Conservation (phyloP, 2,113 vertebrate genomes). For the Arizona elegans region DNA sequence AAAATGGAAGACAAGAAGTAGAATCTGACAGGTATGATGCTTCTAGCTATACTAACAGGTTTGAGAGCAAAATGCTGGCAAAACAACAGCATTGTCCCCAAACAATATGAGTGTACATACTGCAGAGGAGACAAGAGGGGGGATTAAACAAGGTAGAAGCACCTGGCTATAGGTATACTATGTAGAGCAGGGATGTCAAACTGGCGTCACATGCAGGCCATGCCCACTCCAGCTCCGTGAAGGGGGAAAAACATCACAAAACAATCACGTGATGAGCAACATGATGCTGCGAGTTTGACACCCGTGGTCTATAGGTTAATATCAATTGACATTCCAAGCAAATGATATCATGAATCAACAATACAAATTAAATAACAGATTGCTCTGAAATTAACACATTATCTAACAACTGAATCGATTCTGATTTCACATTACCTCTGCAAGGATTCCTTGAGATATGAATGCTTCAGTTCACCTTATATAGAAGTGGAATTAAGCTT, state of each 20-base stretch:
- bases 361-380: conserved; percentile 6
- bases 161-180: background rate
- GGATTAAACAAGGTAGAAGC: background rate
- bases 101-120: conserved; percentile 54
- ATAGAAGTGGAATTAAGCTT: background rate
- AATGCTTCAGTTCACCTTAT: background rate
- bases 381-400: background rate
- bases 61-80: conserved; percentile 55
- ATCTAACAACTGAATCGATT: conserved; percentile 34
- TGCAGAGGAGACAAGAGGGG: conserved; percentile 9
- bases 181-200: conserved; percentile 10
- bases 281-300: too few species aligned
- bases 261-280: too few species aligned
- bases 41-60: conserved; percentile 70
- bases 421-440: conserved; percentile 6
- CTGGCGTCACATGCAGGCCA: too few species aligned
- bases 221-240: too few species aligned
- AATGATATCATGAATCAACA: conserved; percentile 41
- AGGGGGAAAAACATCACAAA: too few species aligned
- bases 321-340: conserved; percentile 67
- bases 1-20: conserved; percentile 73
- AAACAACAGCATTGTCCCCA: conserved; percentile 57
- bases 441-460: background rate
- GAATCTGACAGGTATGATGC: conserved; percentile 70
- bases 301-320: conserved; percentile 24